A percentile compares a stretch with the other conserved stretches of the same genome.
phyloP scores from a whole-genome alignment of 2,797 vertebrate genomes.

The Rhinatrema bivittatum region DNA sequence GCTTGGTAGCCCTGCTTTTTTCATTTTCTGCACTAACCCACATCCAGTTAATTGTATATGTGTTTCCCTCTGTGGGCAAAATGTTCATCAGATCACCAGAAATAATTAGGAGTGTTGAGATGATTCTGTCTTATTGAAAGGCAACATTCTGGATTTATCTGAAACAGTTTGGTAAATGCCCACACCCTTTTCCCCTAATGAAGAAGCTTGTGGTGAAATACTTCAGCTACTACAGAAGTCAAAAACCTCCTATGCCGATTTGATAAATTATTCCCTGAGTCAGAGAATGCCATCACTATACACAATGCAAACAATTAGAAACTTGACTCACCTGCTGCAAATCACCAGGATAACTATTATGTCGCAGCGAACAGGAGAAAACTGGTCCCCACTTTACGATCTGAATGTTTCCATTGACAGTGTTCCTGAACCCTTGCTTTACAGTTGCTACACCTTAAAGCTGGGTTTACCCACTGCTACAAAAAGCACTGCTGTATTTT shows the following conservation, averaged over 20 bases:
- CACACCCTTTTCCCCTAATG: background rate
- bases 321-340: background rate
- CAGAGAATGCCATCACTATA: background rate
- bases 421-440: fast-evolving
- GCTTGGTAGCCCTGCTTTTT: no score
- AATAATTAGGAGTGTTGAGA: background rate
- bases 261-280: slow-evolving; percentile 4
- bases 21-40: no score
- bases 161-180: background rate
- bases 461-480: no score
- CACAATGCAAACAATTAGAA: background rate
- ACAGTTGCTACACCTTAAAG: no score
- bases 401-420: background rate
- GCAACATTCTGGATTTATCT: background rate
- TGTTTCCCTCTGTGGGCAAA: background rate
- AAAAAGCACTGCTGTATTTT: no score
- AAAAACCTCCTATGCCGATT: background rate
- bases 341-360: fast-evolving
- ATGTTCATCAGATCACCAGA: background rate
- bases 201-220: fast-evolving
- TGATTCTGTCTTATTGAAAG: background rate
- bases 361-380: background rate
- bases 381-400: no score
- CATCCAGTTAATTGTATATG: background rate
- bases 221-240: background rate